Percentiles rank a stretch among this genome's conserved stretches.
phyloP scores from a whole-genome alignment of 2,113 vertebrate species.

The Microtus pennsylvanicus region DNA sequence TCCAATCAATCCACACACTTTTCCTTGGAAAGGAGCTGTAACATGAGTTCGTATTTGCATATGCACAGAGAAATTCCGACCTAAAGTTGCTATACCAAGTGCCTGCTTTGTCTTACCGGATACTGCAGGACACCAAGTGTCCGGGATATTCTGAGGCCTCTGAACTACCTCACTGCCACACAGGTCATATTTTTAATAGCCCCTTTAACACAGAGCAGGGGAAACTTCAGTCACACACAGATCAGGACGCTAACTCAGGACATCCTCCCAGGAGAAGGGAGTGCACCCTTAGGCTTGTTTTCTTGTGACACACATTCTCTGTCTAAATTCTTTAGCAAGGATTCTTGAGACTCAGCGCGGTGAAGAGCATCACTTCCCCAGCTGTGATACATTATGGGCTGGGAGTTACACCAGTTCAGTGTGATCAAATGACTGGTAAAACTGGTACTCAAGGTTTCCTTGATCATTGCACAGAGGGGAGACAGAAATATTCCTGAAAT shows the following conservation, averaged over 20 bases:
- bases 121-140: not conserved
- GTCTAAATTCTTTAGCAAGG: constrained; percentile 30
- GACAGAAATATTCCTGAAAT: constrained; percentile 5
- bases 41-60: not conserved
- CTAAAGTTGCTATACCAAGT: not conserved
- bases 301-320: constrained; percentile 40
- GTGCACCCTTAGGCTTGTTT: not conserved
- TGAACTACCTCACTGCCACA: constrained; percentile 8
- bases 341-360: not conserved
- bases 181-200: constrained; percentile 74
- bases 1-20: not conserved
- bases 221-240: constrained; percentile 9
- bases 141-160: not conserved
- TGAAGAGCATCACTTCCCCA: not conserved
- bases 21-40: not conserved
- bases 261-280: constrained; percentile 19
- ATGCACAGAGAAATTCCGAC: not conserved
- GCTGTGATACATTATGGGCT: not conserved
- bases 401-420: not conserved
- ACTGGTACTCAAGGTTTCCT: not conserved
- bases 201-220: constrained; percentile 63
- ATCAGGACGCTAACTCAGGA: constrained; percentile 50
- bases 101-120: constrained; percentile 29
- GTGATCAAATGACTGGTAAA: not conserved
- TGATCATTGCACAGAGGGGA: not conserved